These are phyloP conservation scores for Pampusana beccarii DNA, from an alignment of 2,113 vertebrate genomes.

Conservation along the genomic window DNA sequence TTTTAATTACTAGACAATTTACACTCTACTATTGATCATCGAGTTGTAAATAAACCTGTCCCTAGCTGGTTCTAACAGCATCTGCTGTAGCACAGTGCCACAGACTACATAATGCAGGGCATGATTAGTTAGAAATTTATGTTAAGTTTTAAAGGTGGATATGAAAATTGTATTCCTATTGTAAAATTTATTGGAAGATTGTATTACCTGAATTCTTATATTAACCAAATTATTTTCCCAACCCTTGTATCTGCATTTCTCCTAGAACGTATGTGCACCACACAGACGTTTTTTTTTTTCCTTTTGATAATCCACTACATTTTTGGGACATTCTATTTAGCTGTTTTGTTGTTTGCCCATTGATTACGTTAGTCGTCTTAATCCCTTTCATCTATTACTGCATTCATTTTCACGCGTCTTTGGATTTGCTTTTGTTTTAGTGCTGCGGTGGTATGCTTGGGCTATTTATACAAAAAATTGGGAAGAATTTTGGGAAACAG, in stretches of 20 bases:
- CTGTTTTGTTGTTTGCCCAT: slow-evolving; percentile 19
- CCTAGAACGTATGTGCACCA: neutral
- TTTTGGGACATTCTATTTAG: neutral
- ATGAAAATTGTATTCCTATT: neutral
- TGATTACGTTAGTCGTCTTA: neutral
- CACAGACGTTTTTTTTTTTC: neutral
- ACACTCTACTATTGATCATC: neutral
- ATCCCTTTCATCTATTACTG: slow-evolving; percentile 23
- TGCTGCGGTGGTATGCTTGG: slow-evolving; percentile 91
- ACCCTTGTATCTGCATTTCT: neutral
- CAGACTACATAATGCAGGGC: neutral
- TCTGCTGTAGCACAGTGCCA: neutral
- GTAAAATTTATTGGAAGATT: neutral
- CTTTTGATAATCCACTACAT: neutral
- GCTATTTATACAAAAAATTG: slow-evolving; percentile 90
- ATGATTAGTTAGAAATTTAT: neutral
- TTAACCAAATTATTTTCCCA: neutral
- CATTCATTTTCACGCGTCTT: slow-evolving; percentile 48
- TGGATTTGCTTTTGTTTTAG: slow-evolving; percentile 79
- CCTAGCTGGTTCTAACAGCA: neutral
- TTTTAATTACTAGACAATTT: neutral
- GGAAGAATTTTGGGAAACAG: slow-evolving; percentile 87
- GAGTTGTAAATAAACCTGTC: neutral
- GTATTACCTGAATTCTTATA: neutral
- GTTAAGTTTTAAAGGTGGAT: neutral